Percentiles rank a stretch among this genome's conserved stretches.
Evolutionary conservation across 2,113 vertebrate species (phyloP).

Genomic region (Thermophis baileyi): DNA sequence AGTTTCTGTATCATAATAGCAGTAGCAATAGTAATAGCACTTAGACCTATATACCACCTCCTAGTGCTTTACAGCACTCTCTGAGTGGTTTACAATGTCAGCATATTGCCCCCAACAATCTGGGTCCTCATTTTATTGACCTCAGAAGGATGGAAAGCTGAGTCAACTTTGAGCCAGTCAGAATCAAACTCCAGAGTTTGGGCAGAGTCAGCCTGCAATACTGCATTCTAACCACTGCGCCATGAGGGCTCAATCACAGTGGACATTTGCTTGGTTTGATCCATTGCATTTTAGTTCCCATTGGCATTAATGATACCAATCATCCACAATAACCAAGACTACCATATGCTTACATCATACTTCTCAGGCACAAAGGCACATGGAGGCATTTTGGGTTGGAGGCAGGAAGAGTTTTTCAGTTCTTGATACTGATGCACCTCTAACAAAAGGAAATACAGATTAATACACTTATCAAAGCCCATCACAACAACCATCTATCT

Average conservation of each 20-base stretch:
- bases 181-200: background rate
- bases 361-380: conserved; percentile 81
- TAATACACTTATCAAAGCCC: conserved; percentile 17
- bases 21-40: background rate
- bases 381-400: conserved; percentile 78
- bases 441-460: conserved; percentile 36
- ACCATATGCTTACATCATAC: conserved; percentile 75
- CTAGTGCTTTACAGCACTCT: background rate
- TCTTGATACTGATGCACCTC: conserved; percentile 68
- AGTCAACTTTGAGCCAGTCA: background rate
- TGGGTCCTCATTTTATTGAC: background rate
- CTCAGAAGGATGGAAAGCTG: background rate
- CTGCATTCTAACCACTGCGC: background rate
- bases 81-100: background rate
- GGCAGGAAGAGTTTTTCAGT: conserved; percentile 49
- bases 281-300: background rate
- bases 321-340: background rate
- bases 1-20: background rate
- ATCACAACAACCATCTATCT: background rate
- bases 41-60: background rate
- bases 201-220: background rate
- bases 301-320: background rate
- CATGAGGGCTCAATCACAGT: background rate
- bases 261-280: background rate
- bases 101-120: background rate